phyloP scores from a whole-genome alignment of 2,113 vertebrate genomes.

The Nothobranchius kuhntae region DNA sequence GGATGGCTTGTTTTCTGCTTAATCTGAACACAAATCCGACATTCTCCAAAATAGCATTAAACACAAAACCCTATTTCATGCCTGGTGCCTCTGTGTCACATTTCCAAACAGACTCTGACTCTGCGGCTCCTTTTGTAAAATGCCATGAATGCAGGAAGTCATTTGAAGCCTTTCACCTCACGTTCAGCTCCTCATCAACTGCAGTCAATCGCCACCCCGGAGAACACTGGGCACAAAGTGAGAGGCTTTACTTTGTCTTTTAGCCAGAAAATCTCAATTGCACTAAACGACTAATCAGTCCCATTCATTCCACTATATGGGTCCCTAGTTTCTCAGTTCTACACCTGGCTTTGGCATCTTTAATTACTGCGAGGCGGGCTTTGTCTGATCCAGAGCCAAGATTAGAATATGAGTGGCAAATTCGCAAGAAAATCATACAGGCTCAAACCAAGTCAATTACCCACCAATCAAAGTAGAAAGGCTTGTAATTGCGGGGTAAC shows the following conservation, averaged over 20 bases:
- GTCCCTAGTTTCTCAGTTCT: conserved; percentile 63
- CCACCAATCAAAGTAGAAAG: conserved; percentile 83
- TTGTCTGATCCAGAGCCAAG: conserved; percentile 78
- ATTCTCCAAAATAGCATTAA: conserved; percentile 11
- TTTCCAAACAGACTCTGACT: conserved; percentile 31
- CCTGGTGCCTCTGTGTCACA: conserved; percentile 19
- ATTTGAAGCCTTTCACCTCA: conserved; percentile 70
- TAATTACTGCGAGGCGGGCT: conserved; percentile 79
- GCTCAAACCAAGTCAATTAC: conserved; percentile 84
- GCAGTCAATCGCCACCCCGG: conserved; percentile 70
- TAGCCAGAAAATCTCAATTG: conserved; percentile 77
- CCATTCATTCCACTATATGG: conserved; percentile 78
- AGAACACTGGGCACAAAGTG: conserved; percentile 61
- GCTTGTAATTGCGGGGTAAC: conserved; percentile 80
- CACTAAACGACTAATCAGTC: conserved; percentile 83
- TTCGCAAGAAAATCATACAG: conserved; percentile 78
- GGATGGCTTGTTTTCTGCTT: conserved; percentile 33
- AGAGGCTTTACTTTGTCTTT: conserved; percentile 76
- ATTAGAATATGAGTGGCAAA: conserved; percentile 78
- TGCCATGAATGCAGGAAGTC: conserved; percentile 65
- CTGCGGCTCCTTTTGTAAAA: conserved; percentile 56
- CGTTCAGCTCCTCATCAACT: conserved; percentile 72
- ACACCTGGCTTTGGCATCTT: conserved; percentile 80
- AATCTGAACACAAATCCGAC: conserved; percentile 23
- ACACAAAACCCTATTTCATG: conserved; percentile 38